A percentile compares a stretch with the other conserved stretches of the same genome.
Evolutionary conservation across 2,797 vertebrate species (phyloP).

Genomic region (Kryptopterus vitreolus): DNA sequence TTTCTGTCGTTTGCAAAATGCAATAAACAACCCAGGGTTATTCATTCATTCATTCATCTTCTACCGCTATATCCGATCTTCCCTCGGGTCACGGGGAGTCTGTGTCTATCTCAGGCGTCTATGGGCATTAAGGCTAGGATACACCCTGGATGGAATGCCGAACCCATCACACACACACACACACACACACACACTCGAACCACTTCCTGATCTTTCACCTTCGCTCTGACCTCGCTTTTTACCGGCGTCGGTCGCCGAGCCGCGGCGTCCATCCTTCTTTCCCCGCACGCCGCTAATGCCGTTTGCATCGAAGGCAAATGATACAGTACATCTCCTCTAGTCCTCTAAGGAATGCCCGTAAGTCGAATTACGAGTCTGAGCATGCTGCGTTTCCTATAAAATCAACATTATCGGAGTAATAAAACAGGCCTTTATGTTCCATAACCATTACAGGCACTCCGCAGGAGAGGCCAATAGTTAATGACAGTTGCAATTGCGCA

Average conservation of each 20-base stretch:
- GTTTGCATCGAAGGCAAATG: constrained; percentile 19
- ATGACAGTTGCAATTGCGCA: constrained; percentile 36
- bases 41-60: too few relatives aligned
- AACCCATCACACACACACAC: too few relatives aligned
- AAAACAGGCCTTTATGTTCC: constrained; percentile 50
- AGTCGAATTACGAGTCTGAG: constrained; percentile 40
- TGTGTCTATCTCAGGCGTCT: too few relatives aligned
- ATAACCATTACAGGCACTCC: constrained; percentile 42
- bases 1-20: constrained; percentile 28
- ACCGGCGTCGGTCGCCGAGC: background rate
- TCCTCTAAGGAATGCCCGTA: constrained; percentile 40
- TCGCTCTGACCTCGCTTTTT: background rate
- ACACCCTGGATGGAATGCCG: too few relatives aligned
- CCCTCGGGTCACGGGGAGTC: too few relatives aligned
- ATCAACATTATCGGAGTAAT: constrained; percentile 56
- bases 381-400: constrained; percentile 54
- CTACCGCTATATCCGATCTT: too few relatives aligned
- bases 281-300: background rate
- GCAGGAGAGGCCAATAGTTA: constrained; percentile 31
- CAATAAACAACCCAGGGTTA: background rate
- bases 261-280: background rate
- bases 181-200: background rate
- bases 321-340: constrained; percentile 29
- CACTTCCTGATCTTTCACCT: background rate
- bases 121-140: too few relatives aligned